Evolutionary conservation across 1,140 invertebrate genomes (phyloP).

Genomic region (Drosophila erecta): DNA sequence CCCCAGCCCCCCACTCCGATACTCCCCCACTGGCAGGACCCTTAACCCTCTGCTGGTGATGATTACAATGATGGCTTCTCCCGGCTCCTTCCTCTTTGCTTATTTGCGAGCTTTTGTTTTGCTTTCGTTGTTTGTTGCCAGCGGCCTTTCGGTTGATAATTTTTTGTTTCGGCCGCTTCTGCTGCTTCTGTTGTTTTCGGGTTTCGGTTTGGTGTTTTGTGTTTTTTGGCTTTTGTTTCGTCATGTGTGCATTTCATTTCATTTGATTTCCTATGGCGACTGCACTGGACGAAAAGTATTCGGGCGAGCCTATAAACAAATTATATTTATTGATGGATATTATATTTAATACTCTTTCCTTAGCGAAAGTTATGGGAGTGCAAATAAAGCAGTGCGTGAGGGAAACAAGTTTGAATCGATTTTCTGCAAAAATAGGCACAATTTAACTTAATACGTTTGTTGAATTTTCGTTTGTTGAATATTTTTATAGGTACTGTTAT

Average conservation of each 20-base stretch:
- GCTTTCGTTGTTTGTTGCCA: conserved; percentile 52
- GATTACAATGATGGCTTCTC: conserved; percentile 78
- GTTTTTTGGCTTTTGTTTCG: conserved; percentile 79
- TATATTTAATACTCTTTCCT: no score
- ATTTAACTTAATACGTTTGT: no score
- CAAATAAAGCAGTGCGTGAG: no score
- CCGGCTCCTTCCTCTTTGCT: conserved; percentile 75
- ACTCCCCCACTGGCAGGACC: conserved; percentile 6
- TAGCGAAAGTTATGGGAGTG: no score
- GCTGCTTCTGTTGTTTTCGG: conserved; percentile 29
- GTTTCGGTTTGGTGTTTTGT: conserved; percentile 51
- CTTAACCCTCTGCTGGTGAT: conserved; percentile 72
- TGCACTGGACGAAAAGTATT: conserved; percentile 11
- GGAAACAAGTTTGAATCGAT: no score
- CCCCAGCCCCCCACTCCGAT: not conserved
- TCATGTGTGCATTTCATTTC: conserved; percentile 81
- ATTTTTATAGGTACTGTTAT: no score
- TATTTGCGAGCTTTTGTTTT: conserved; percentile 78
- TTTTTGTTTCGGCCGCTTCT: conserved; percentile 46
- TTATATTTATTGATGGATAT: not conserved
- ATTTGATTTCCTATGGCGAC: conserved; percentile 82
- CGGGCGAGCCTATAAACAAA: not conserved
- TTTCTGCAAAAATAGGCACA: no score
- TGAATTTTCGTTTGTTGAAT: no score
- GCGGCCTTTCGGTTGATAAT: conserved; percentile 77